Evolutionary conservation across 2,888 invertebrate species (phyloP), one percentile per base, ranked within the genome.

Genomic region (Blera fallax): DNA sequence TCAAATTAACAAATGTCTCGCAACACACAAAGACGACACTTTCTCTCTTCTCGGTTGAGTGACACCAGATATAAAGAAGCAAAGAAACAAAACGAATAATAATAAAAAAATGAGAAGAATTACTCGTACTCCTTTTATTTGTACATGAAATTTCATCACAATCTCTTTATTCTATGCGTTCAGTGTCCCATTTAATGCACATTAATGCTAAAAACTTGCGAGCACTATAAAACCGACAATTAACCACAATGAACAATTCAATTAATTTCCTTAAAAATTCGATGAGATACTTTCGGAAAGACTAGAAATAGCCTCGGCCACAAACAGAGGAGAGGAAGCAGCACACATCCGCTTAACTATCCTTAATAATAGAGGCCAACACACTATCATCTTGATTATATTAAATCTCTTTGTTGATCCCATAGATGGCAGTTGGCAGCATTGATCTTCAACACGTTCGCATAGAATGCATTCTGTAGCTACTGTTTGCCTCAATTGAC

Each of bases 331-430:
- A 62, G 3, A 72, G 8, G 29, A n/a, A n/a, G n/a, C n/a, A n/a
- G n/a, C n/a, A 48, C 24, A 58, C 73, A 79, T 73, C 73, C 80
- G 74, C 60, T 60, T 40, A 64, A 64, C 40, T 58, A 48, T 14
- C 14, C 48, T 37, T 27, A 11, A 37, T 43, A 56, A 56, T 69
- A 52, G 7, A 62, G 62, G 27, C 52, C 32, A 74, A 70, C 37
- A 62, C 37, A 74, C 60, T 62, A 79, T 79, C 50, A 72, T 72
- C 64, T 29, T 67, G 78, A 82, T 78, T 83, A 34, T 67, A 67
- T 80, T 79, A 32, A 79, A 83, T 62, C 78, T 52, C 83, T 73
- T 78, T 67, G 79, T 73, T 78, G 56, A 81, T 76, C 54, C 69
- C 50, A 21, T 80, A 65, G 67, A 67, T 54, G 45, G 69, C 45